Base-by-base conservation (phyloP, 92 coral and sea anemone species). In the Siderastrea radians region DNA sequence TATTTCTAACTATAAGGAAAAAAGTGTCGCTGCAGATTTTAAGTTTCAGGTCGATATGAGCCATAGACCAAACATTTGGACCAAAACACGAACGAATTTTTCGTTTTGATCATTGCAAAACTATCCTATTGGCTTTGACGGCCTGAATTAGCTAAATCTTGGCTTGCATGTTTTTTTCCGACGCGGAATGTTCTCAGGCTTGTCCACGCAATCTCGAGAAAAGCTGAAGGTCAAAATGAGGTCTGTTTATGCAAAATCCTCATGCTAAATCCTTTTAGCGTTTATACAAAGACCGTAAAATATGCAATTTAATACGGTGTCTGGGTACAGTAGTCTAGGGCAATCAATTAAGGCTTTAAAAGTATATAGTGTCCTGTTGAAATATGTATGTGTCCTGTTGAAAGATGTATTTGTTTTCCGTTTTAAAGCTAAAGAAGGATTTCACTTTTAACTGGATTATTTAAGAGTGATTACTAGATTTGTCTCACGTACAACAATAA, bases 281-380 rank as follows among this genome's bases (percentile, higher is more conserved):
- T 61, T 61, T 16, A 15, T 61, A 53, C n/a, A 6, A 72, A 53
- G 48, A 74, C 19, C 19, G n/a, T 14, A 19, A 57, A 52, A 74
- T 53, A 74, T 52, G 61, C 78, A 8, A 51, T 73, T 73, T 5
- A 51, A 19, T 53, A 17, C n/a, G 1, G 62, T 5, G 5, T 50
- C 58, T 69, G 52, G 57, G 9, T 19, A 6, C 2, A 19, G 43
- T 15, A 6, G 64, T 59, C 19, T 3, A 16, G 66, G 61, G 6
- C 81, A 77, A 59, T 59, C n/a, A 0, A 60, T 59, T 60, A 47
- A 17, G 68, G 81, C 6, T n/a, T 74, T 17, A 74, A 53, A 19
- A 19, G 44, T 53, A 12, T 15, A 61, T 14, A 44, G 68, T 19
- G 59, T 59, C 53, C 43, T 77, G 68, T 77, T 59, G 69, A 77